Evolutionary conservation across 2,113 vertebrate genomes (phyloP), one percentile per base, ranked within the genome.

Genomic region (Laticauda colubrina): DNA sequence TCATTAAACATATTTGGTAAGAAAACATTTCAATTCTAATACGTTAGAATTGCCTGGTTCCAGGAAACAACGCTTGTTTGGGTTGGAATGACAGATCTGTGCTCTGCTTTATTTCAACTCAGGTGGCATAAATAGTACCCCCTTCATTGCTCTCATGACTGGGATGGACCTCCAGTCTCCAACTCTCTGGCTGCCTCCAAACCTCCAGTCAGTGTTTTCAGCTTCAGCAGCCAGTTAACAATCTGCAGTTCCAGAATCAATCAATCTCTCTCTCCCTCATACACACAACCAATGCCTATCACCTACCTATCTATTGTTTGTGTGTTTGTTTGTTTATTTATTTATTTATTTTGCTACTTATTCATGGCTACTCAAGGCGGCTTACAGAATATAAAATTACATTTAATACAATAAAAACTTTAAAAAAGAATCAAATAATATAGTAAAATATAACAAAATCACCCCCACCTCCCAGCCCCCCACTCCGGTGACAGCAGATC

Each of bases 271-370:
- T 2, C 56, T 8, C 56, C 23, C 56, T 59, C 56, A 24, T 21
- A 59, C 21, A 59, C 56, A 51, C 48, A 51, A 24, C 56, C 24
- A 57, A 56, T 18, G 21, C 55, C 20, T 21, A 56, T 56, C 39
- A 3, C 45, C 7, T 45, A 21, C 43, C 81, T 85, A 11, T 51
- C 1, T 8, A 9, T 51, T 51, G 1, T 10, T 51, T 51, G 9
- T 1, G 1, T 51, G 0, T 1, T 8, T 51, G 1, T 8, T 48
- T 48, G 1, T 9, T 51, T 8, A 1, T 9, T 9, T 51, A 8
- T 9, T 51, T 51, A 8, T 51, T 51, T 51, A 51, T 9, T 9
- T 51, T 9, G 7, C 48, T 51, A 8, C 8, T 51, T 51, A 51
- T 9, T 51, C 8, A 51, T 51, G 7, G 48, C 48, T 51, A 51